Evolutionary conservation across 2,113 vertebrate genomes (phyloP).

Genomic region (Nothocercus julius): DNA sequence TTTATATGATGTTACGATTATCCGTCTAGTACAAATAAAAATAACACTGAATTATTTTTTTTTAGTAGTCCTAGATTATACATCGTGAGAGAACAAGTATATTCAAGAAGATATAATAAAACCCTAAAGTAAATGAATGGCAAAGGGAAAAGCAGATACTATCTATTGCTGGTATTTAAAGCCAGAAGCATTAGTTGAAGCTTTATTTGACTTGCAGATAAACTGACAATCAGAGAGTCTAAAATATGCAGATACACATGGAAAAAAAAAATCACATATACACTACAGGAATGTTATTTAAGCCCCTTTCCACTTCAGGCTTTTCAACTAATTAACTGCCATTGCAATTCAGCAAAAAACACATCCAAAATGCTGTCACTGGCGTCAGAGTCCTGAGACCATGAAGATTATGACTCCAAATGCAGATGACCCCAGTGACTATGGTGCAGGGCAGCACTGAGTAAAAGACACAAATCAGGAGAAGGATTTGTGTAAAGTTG

Average conservation of each 20-base stretch:
- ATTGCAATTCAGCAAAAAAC: background rate
- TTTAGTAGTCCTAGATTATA: background rate
- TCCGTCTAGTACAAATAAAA: background rate
- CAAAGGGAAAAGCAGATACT: background rate
- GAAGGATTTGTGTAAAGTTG: background rate
- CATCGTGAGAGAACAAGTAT: background rate
- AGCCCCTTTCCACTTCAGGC: background rate
- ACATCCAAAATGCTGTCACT: fast-evolving
- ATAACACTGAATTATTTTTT: background rate
- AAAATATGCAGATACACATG: background rate
- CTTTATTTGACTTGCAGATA: background rate
- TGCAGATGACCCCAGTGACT: background rate
- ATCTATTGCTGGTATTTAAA: background rate
- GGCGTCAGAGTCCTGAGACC: background rate
- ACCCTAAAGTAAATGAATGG: background rate
- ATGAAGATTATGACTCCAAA: background rate
- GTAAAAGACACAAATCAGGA: background rate
- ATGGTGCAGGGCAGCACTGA: background rate
- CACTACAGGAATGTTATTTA: background rate
- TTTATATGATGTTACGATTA: background rate
- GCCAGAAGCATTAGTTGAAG: background rate
- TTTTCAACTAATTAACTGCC: background rate
- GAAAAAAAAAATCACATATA: background rate
- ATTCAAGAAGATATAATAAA: background rate
- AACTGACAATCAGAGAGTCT: background rate